Conservation (phyloP, 2,797 vertebrate genomes). For the Gallinago nigripennis region DNA sequence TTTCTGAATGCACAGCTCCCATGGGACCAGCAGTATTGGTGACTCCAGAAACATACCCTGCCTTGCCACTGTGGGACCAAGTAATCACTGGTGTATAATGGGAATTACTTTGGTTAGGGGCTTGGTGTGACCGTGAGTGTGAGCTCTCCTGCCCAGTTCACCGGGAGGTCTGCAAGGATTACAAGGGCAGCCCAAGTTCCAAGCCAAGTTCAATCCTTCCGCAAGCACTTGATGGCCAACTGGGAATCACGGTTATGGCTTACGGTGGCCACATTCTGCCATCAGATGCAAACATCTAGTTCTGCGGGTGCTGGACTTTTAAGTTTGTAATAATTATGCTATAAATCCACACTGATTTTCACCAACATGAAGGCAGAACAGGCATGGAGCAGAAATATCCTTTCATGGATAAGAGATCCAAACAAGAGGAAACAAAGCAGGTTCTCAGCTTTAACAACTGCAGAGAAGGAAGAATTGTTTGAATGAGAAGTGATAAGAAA, state of each 20-base stretch:
- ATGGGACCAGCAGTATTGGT: neutral
- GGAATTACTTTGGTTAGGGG: neutral
- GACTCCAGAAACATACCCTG: neutral
- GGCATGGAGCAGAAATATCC: neutral
- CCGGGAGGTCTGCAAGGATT: neutral
- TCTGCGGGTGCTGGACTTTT: neutral
- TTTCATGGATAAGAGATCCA: neutral
- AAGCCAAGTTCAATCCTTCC: neutral
- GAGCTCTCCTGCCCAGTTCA: neutral
- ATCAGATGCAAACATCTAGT: neutral
- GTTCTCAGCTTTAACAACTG: neutral
- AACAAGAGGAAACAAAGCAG: neutral
- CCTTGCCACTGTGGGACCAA: neutral
- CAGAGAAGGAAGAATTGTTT: constrained; percentile 1
- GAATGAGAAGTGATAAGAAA: constrained; percentile 21
- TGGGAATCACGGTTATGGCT: neutral
- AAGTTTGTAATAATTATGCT: neutral
- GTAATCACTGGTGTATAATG: neutral
- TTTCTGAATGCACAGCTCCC: constrained; percentile 18
- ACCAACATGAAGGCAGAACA: neutral
- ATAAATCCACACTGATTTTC: neutral
- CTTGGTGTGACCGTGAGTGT: neutral
- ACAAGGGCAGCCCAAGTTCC: neutral
- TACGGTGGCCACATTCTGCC: neutral
- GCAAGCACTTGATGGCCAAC: neutral